Conservation (phyloP, 2,888 invertebrate species). For the Acleris laterana region DNA sequence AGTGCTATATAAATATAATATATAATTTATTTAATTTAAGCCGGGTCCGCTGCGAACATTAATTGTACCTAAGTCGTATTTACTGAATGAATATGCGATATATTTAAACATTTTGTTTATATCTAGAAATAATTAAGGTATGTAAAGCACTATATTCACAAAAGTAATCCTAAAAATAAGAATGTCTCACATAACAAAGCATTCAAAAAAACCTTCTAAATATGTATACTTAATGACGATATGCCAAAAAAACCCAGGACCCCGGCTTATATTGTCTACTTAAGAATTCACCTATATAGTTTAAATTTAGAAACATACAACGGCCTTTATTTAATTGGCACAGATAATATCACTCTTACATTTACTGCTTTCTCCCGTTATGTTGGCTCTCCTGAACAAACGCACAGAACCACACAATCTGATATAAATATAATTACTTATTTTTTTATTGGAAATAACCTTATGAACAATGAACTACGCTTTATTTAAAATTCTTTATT, state of each 20-base stretch:
- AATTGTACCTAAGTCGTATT: too few relatives aligned
- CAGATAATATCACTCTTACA: conserved; percentile 32
- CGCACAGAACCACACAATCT: conserved; percentile 9
- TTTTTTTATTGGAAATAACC: conserved; percentile 7
- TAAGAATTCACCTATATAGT: conserved; percentile 15
- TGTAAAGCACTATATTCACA: too few relatives aligned
- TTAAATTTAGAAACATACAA: conserved; percentile 27
- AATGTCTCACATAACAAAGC: too few relatives aligned
- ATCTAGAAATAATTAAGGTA: too few relatives aligned
- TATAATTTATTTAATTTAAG: too few relatives aligned
- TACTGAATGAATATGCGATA: too few relatives aligned
- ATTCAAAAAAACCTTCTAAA: too few relatives aligned
- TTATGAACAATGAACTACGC: conserved; percentile 23
- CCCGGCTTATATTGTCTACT: conserved; percentile 5
- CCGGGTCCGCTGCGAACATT: too few relatives aligned
- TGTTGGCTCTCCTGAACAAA: conserved; percentile 7
- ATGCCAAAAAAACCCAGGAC: too few relatives aligned
- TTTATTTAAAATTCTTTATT: conserved; percentile 15
- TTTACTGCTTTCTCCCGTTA: conserved; percentile 2
- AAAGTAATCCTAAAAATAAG: too few relatives aligned
- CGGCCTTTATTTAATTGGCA: conserved; percentile 32
- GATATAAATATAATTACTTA: conserved; percentile 3
- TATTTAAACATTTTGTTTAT: too few relatives aligned
- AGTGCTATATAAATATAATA: conserved; percentile 26
- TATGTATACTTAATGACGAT: too few relatives aligned